These are phyloP conservation scores for Pollenia griseotomentosa DNA, from an alignment of 2,888 invertebrate species.

Conservation along the genomic window DNA sequence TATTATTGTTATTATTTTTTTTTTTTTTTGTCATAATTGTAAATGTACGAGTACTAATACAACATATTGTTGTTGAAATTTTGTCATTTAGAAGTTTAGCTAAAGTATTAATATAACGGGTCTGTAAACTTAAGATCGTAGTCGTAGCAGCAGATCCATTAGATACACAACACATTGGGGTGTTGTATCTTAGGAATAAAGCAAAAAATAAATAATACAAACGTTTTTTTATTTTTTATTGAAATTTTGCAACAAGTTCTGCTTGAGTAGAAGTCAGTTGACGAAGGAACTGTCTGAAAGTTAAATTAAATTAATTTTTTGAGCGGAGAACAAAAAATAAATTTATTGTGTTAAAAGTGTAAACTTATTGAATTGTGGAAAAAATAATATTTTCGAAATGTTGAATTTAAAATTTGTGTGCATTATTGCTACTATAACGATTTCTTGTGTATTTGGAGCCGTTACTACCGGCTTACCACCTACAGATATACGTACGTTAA, in stretches of 20 bases:
- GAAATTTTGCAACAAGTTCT: conserved; percentile 41
- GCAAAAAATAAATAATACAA: conserved; percentile 9
- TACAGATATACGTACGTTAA: conserved; percentile 77
- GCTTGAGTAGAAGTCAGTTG: conserved; percentile 45
- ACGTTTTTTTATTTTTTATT: conserved; percentile 3
- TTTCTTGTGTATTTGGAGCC: conserved; percentile 59
- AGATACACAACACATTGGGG: conserved; percentile 69
- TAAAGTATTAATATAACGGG: conserved; percentile 74
- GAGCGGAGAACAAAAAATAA: conserved; percentile 16
- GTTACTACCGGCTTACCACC: conserved; percentile 75
- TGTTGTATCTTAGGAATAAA: conserved; percentile 33
- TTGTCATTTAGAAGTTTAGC: conserved; percentile 70
- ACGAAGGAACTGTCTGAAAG: conserved; percentile 21
- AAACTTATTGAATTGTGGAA: conserved; percentile 28
- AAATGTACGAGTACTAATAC: conserved; percentile 38
- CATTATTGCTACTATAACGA: conserved; percentile 29
- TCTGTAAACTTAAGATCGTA: conserved; percentile 70
- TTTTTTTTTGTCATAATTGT: conserved; percentile 63
- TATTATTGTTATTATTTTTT: conserved; percentile 44
- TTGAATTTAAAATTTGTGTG: conserved; percentile 58
- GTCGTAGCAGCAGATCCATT: conserved; percentile 73
- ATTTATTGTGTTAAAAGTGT: conserved; percentile 22
- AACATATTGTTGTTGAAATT: conserved; percentile 29
- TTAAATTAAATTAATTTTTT: conserved; percentile 1
- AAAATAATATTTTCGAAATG: conserved; percentile 64